phyloP scores from a whole-genome alignment of 2,113 vertebrate genomes.

The Dermatemys mawii region DNA sequence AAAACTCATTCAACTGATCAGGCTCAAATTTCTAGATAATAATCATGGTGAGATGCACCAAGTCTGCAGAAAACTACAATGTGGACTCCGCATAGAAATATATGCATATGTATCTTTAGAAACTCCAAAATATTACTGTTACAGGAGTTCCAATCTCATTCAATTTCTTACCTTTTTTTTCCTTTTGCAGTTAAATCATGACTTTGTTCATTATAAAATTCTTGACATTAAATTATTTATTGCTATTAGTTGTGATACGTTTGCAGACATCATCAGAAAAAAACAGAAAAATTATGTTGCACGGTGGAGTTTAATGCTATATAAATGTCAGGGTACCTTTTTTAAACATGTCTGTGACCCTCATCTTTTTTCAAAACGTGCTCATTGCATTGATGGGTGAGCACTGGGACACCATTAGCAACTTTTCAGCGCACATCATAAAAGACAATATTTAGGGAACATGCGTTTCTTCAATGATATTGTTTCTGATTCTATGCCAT shows the following conservation, averaged over 20 bases:
- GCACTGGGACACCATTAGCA: background rate
- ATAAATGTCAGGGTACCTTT: constrained; percentile 51
- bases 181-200: constrained; percentile 9
- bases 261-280: constrained; percentile 65
- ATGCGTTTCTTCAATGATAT: background rate
- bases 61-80: constrained; percentile 42
- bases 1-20: constrained; percentile 50
- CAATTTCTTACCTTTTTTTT: background rate
- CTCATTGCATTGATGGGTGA: constrained; percentile 6
- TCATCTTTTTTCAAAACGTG: constrained; percentile 31
- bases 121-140: background rate
- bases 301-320: constrained; percentile 65
- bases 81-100: background rate
- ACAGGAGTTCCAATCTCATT: background rate
- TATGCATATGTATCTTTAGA: background rate
- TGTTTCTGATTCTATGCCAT: background rate
- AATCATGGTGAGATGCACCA: constrained; percentile 70
- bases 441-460: constrained; percentile 21
- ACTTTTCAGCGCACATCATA: background rate
- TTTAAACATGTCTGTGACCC: constrained; percentile 59
- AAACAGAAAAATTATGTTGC: constrained; percentile 62
- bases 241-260: constrained; percentile 41
- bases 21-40: constrained; percentile 87
- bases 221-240: constrained; percentile 66
- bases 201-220: constrained; percentile 39